Conservation (phyloP, 1,140 invertebrate genomes). For the Epicauta chinensis region DNA sequence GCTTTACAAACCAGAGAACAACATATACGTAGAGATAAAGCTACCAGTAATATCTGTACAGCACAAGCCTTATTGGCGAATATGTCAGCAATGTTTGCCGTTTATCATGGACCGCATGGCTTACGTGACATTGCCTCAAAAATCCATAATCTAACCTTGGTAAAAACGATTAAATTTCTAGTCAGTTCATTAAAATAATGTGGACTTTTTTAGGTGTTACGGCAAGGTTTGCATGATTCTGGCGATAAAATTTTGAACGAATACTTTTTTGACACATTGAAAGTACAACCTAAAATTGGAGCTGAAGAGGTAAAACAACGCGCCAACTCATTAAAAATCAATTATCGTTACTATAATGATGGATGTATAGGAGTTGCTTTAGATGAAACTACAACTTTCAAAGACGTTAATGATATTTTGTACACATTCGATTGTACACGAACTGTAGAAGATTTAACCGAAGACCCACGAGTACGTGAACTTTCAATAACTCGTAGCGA, state of each 20-base stretch:
- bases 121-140: constrained; percentile 81
- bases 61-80: constrained; percentile 97
- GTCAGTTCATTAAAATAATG: not conserved
- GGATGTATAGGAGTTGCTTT: constrained; percentile 78
- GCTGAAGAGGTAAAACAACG: constrained; percentile 57
- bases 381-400: constrained; percentile 85
- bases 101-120: constrained; percentile 94
- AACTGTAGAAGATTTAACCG: constrained; percentile 45
- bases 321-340: constrained; percentile 75
- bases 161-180: constrained; percentile 45
- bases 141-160: constrained; percentile 78
- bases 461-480: constrained; percentile 47
- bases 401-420: constrained; percentile 86
- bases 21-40: constrained; percentile 96
- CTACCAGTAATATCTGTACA: constrained; percentile 99
- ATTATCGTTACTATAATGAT: constrained; percentile 70
- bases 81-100: constrained; percentile 95
- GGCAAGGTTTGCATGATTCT: constrained; percentile 53
- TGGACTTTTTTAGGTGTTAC: constrained; percentile 48
- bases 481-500: constrained; percentile 59
- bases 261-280: constrained; percentile 91
- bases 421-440: constrained; percentile 68
- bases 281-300: constrained; percentile 57
- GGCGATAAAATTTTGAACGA: constrained; percentile 75
- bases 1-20: constrained; percentile 97